A percentile compares a stretch with the other conserved stretches of the same genome.
Evolutionary conservation across 2,113 vertebrate species (phyloP).

Genomic region (Actinemys pallida): DNA sequence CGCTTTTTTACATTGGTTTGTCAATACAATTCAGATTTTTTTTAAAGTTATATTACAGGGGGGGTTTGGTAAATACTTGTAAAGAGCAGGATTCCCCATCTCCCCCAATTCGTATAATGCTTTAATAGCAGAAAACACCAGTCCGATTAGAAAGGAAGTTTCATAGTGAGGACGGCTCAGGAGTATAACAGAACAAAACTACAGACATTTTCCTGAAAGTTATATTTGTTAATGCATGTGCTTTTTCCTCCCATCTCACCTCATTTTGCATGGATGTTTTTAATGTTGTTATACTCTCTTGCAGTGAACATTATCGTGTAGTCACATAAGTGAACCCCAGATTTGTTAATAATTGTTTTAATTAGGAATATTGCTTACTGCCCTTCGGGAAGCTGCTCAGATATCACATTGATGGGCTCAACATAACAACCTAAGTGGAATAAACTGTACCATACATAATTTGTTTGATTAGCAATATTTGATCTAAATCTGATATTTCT

Average conservation of each 20-base stretch:
- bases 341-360: background rate
- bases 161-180: background rate
- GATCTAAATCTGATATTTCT: constrained; percentile 53
- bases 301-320: background rate
- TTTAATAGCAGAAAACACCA: background rate
- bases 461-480: constrained; percentile 81
- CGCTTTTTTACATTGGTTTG: background rate
- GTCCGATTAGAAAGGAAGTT: background rate
- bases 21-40: background rate
- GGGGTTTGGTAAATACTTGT: background rate
- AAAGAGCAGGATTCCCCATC: background rate
- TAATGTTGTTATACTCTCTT: background rate
- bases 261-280: background rate
- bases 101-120: background rate
- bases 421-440: background rate
- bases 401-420: background rate
- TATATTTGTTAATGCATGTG: background rate
- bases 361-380: background rate
- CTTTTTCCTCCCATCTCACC: background rate
- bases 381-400: background rate
- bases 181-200: background rate
- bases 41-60: background rate
- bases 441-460: constrained; percentile 46
- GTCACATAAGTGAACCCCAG: background rate
- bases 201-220: background rate